A percentile compares a stretch with the other conserved stretches of the same genome.
Evolutionary conservation across 1,140 invertebrate species (phyloP).

Genomic region (Heliconius melpomene): DNA sequence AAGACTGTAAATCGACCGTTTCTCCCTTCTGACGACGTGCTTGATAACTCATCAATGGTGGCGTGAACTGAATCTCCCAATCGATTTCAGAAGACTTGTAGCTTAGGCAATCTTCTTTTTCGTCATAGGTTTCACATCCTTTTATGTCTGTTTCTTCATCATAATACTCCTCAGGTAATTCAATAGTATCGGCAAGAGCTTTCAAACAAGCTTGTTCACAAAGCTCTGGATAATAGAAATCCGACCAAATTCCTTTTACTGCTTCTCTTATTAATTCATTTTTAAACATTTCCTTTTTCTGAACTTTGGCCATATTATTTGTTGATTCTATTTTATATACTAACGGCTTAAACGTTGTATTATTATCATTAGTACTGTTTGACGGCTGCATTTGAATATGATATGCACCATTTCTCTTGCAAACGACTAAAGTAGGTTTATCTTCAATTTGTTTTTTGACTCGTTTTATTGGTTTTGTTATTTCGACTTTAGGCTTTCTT

Average conservation of each 20-base stretch:
- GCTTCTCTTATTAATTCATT: conserved; percentile 47
- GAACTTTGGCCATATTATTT: conserved; percentile 52
- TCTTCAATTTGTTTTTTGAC: conserved; percentile 52
- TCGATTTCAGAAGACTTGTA: conserved; percentile 62
- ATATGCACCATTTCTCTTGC: conserved; percentile 61
- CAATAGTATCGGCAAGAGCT: conserved; percentile 47
- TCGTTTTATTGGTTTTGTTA: conserved; percentile 46
- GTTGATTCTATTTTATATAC: conserved; percentile 59
- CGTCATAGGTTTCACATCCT: conserved; percentile 44
- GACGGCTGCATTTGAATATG: conserved; percentile 57
- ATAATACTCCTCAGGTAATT: conserved; percentile 39
- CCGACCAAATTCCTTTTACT: conserved; percentile 46
- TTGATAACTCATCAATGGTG: conserved; percentile 44
- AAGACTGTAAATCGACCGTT: background rate
- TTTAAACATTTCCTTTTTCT: conserved; percentile 45
- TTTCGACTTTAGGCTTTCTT: conserved; percentile 30
- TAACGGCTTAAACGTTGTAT: conserved; percentile 51
- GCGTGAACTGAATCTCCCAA: conserved; percentile 71
- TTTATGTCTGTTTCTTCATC: background rate
- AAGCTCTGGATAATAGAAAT: conserved; percentile 51
- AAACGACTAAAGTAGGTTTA: conserved; percentile 62
- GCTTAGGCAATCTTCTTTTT: conserved; percentile 51
- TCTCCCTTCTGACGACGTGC: conserved; percentile 4
- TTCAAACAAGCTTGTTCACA: conserved; percentile 57
- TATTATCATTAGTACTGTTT: conserved; percentile 33